Evolutionary conservation across 2,888 invertebrate genomes (phyloP), one percentile per base, ranked within the genome.

Genomic region (Trachelus tabidus): DNA sequence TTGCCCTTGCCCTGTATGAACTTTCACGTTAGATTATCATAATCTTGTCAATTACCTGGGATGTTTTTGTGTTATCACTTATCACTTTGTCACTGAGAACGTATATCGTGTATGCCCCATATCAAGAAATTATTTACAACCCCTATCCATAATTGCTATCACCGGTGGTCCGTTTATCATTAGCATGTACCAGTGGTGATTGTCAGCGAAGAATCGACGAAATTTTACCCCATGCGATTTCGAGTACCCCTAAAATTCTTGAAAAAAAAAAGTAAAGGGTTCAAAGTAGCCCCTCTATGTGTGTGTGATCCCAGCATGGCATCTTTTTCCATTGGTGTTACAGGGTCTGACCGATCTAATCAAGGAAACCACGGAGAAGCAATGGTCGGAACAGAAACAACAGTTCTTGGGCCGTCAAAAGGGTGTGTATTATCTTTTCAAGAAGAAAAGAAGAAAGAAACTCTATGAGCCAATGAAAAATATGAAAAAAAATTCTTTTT

Each of bases 341-440:
- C 95, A 98, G 98, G 98, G 98, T 92, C 95, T 96, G 93, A 96
- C 96, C 93, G 95, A 95, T 90, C 93, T 94, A 92, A 94, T 94
- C 93, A 97, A 97, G 94, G 97, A 98, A 93, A 92, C 92, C 92
- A 92, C 94, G 91, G 98, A 98, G 94, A 97, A 97, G 93, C 93
- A 94, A 91, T 98, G 98, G 98, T 94, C 95, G 89, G 96, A 97
- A 92, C 96, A 95, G 93, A 94, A 95, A 93, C 95, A 96, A 87
- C 96, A 97, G 93, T 97, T 97, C 93, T 95, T 95, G 92, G 95
- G 95, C 93, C 96, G 98, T 92, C 96, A 96, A 93, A 97, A 97
- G 95, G 93, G 97, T 97, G 95, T 95, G 96, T 94, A 71, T 71
- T 71, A 4, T 71, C 15, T 23, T 31, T 71, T 31, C 2, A 31